These are phyloP conservation scores for Leptobrachium leishanense DNA, from an alignment of 2,113 vertebrate species.

Conservation along the genomic window DNA sequence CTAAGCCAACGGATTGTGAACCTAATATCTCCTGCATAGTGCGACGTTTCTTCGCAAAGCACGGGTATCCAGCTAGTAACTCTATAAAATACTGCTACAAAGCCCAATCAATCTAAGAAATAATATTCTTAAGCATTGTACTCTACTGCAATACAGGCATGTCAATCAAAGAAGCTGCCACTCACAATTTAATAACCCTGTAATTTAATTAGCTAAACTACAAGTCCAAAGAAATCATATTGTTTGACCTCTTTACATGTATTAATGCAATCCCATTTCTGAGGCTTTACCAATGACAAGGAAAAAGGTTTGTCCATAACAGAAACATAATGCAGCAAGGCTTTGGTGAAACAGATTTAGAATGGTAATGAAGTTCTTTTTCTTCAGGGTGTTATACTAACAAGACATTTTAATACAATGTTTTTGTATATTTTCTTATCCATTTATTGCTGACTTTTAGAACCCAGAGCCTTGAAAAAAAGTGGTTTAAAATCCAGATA, in stretches of 20 bases:
- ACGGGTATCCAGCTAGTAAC: no score
- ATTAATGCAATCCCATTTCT: slow-evolving; percentile 28
- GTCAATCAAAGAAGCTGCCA: slow-evolving; percentile 22
- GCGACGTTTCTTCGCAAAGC: no score
- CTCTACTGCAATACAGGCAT: neutral
- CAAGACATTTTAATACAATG: slow-evolving; percentile 4
- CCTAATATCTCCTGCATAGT: no score
- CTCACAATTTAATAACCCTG: slow-evolving; percentile 21
- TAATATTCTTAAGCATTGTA: neutral
- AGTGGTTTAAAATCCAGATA: no score
- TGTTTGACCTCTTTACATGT: slow-evolving; percentile 38
- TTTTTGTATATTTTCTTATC: no score
- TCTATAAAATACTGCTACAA: no score
- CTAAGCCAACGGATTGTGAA: no score
- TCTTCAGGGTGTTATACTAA: slow-evolving; percentile 3
- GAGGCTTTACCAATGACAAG: slow-evolving; percentile 34
- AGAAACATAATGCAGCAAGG: slow-evolving; percentile 6
- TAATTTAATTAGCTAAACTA: slow-evolving; percentile 40
- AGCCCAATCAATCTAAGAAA: neutral
- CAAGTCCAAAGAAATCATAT: slow-evolving; percentile 37
- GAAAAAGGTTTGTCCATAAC: slow-evolving; percentile 29
- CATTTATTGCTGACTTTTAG: no score
- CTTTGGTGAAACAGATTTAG: slow-evolving; percentile 15
- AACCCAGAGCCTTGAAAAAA: no score
- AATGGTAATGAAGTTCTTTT: no score